phyloP scores from a whole-genome alignment of 2,797 vertebrate genomes.

The Chelonia mydas region DNA sequence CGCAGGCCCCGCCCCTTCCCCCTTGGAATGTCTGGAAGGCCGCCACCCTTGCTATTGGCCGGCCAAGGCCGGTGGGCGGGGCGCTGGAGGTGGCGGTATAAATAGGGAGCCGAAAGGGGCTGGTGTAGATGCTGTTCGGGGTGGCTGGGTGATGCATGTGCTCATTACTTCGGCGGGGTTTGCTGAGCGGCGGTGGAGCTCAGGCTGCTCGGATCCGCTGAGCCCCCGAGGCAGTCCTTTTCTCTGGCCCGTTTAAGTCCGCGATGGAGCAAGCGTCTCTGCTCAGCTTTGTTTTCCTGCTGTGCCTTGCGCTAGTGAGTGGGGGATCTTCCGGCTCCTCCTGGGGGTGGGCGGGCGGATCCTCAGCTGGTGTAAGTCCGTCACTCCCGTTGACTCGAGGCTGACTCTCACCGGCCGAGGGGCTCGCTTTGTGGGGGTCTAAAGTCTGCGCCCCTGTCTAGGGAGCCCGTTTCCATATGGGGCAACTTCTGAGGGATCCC shows the following conservation, averaged over 20 bases:
- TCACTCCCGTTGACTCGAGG: too few relatives aligned
- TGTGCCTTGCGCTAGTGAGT: not conserved
- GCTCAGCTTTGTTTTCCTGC: not conserved
- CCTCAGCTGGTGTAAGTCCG: not conserved
- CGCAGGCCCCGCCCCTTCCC: not conserved
- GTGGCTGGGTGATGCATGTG: fast-evolving
- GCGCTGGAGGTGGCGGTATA: not conserved
- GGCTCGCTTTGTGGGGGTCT: too few relatives aligned
- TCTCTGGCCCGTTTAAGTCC: not conserved
- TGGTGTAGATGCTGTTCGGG: fast-evolving
- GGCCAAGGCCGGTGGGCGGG: constrained; percentile 9
- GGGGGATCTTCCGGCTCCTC: not conserved
- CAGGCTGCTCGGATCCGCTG: not conserved
- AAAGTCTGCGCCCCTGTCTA: too few relatives aligned
- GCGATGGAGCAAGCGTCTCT: not conserved
- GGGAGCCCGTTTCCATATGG: too few relatives aligned
- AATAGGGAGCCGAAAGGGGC: fast-evolving
- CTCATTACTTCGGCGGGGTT: fast-evolving
- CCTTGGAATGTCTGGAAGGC: constrained; percentile 52
- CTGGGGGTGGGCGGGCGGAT: not conserved
- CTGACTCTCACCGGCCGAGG: too few relatives aligned
- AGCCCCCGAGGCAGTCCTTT: not conserved
- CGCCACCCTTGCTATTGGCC: constrained; percentile 78
- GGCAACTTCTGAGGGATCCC: too few relatives aligned
- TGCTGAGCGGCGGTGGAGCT: too few relatives aligned